phyloP scores from a whole-genome alignment of 2,113 vertebrate species.

The Lonchura striata region DNA sequence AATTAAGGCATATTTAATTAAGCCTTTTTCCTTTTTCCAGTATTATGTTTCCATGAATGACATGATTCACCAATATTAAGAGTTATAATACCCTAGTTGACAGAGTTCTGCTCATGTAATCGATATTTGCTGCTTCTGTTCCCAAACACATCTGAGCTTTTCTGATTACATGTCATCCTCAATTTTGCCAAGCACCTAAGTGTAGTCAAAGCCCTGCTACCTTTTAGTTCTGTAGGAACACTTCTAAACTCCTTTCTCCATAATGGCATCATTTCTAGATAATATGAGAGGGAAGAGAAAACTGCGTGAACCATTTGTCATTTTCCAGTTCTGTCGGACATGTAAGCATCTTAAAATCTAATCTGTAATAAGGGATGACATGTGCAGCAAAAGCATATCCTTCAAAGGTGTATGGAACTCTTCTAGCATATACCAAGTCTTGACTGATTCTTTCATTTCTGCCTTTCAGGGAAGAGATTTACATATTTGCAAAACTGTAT shows the following conservation, averaged over 20 bases:
- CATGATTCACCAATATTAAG: background rate
- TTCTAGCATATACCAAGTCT: background rate
- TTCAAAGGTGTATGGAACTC: background rate
- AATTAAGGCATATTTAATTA: background rate
- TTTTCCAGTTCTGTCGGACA: background rate
- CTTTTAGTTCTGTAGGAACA: background rate
- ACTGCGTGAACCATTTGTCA: background rate
- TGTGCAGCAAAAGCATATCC: background rate
- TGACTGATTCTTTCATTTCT: background rate
- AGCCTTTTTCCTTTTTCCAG: background rate
- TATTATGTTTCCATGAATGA: background rate
- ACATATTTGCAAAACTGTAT: background rate
- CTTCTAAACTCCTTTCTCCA: background rate
- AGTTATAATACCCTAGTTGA: background rate
- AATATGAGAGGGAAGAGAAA: background rate
- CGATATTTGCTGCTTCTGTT: background rate
- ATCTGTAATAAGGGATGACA: background rate
- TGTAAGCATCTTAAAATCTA: background rate
- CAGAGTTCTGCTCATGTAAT: background rate
- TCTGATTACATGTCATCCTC: conserved; percentile 45
- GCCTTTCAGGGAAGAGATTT: background rate
- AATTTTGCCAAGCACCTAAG: background rate
- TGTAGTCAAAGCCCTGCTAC: background rate
- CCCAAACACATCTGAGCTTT: conserved; percentile 16
- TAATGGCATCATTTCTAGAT: background rate